Base-by-base conservation (phyloP, 1,140 invertebrate species). In the Microplitis demolitor region DNA sequence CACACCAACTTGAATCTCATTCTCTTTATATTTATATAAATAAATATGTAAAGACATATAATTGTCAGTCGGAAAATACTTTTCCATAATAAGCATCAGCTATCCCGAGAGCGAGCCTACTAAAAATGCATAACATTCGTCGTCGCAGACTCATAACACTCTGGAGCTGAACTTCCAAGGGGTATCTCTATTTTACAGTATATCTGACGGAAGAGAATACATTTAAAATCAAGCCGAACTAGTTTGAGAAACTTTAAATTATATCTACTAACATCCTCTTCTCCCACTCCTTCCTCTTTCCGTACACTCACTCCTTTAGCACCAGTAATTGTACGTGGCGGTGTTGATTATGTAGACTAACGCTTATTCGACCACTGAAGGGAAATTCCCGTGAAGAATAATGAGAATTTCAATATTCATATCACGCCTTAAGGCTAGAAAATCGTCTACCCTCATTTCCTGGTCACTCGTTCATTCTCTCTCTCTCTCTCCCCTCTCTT, bases 371-470 rank as follows among this genome's bases (percentile, higher is more conserved):
- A 50, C 71, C 45, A 73, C 72, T 76, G 71, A 74, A 71, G 78
- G 75, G 74, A 74, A 75, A 69, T 61, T 63, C 72, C 16, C 3
- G 39, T 45, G 39, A 69, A 68, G 77, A 83, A 82, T 85, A 85
- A 86, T 84, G 80, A 84, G 81, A 82, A 81, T 85, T 85, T 85
- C 79, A 86, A 85, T 86, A 85, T 86, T 86, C 80, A 86, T 84
- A 78, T 78, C 71, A 72, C 45, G 73, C 73, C 70, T 76, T 77
- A 58, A 64, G 31, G 66, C 39, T 24, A 56, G 35, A 66, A 73
- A 77, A 50, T 70, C 58, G 62, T 53, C 4, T 53, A 4, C 35
- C 13, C 33, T 51, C 61, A 31, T 61, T 37, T 58, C 9, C 34
- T 69, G 54, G 51, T 74, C 71, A 54, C 51, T 68, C 50, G 8